phyloP scores from a whole-genome alignment of 2,888 invertebrate species.

The Drosophila neoperkinsi region DNA sequence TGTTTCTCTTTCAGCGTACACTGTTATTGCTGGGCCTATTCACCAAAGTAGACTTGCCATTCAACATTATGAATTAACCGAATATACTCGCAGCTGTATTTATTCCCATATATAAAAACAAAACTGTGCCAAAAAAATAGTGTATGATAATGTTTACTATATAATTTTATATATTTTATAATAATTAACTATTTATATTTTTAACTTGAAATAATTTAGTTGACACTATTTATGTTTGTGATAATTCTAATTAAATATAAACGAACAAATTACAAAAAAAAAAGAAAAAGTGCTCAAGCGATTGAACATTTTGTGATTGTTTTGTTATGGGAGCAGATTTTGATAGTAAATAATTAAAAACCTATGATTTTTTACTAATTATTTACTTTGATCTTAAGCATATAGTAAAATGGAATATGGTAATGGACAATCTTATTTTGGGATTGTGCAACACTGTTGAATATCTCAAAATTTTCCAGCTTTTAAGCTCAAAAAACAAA shows the following conservation, averaged over 20 bases:
- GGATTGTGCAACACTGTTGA: constrained; percentile 47
- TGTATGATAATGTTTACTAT: constrained; percentile 33
- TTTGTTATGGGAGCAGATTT: neutral
- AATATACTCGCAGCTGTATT: constrained; percentile 38
- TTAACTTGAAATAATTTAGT: constrained; percentile 59
- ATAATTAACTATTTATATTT: constrained; percentile 60
- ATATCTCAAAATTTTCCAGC: constrained; percentile 46
- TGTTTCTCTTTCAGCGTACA: constrained; percentile 25
- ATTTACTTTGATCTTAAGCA: neutral
- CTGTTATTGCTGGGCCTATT: constrained; percentile 5
- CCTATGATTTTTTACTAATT: neutral
- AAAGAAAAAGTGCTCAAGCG: neutral
- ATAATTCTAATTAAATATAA: constrained; percentile 68
- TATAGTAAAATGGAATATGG: constrained; percentile 3
- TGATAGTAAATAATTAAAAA: neutral
- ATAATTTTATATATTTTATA: constrained; percentile 54
- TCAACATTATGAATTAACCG: constrained; percentile 12
- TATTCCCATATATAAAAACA: constrained; percentile 19
- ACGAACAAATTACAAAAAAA: constrained; percentile 21
- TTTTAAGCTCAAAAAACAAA: constrained; percentile 41
- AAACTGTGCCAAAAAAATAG: constrained; percentile 69
- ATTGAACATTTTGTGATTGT: neutral
- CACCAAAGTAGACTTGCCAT: constrained; percentile 36
- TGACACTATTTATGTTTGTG: constrained; percentile 71
- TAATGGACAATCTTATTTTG: neutral